Conservation (phyloP, 2,888 invertebrate genomes). For the Augochlorella aurata region DNA sequence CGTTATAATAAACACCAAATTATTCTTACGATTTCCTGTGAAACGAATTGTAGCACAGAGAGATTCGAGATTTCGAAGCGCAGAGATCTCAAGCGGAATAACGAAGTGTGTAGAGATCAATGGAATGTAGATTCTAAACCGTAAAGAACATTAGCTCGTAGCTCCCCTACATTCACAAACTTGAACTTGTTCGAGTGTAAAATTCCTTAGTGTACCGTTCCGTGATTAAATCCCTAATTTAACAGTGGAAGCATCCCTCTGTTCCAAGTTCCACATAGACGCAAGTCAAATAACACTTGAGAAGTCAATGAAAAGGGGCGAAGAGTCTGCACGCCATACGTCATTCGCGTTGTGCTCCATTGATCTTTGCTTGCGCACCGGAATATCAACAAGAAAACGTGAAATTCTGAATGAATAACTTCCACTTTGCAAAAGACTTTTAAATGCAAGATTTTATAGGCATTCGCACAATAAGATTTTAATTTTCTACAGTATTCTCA, state of each 20-base stretch:
- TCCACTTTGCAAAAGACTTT: no score
- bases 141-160: slow-evolving; percentile 5
- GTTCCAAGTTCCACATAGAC: slow-evolving; percentile 5
- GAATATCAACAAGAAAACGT: background rate
- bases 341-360: background rate
- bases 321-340: slow-evolving; percentile 2
- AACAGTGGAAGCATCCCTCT: slow-evolving; percentile 25
- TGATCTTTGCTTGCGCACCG: background rate
- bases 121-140: slow-evolving; percentile 12
- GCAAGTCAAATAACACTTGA: slow-evolving; percentile 14
- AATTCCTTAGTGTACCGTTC: slow-evolving; percentile 21
- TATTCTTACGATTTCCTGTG: no score
- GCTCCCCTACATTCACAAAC: slow-evolving; percentile 16
- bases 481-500: no score
- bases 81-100: background rate
- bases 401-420: no score
- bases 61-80: background rate
- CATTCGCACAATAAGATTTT: no score
- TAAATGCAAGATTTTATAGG: no score
- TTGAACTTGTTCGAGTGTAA: slow-evolving; percentile 26
- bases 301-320: slow-evolving; percentile 24
- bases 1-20: no score
- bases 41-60: background rate
- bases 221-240: slow-evolving; percentile 32
- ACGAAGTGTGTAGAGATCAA: background rate